These are phyloP conservation scores for Corythornis madagascariensis DNA, from an alignment of 2,113 vertebrate genomes.

Conservation along the genomic window DNA sequence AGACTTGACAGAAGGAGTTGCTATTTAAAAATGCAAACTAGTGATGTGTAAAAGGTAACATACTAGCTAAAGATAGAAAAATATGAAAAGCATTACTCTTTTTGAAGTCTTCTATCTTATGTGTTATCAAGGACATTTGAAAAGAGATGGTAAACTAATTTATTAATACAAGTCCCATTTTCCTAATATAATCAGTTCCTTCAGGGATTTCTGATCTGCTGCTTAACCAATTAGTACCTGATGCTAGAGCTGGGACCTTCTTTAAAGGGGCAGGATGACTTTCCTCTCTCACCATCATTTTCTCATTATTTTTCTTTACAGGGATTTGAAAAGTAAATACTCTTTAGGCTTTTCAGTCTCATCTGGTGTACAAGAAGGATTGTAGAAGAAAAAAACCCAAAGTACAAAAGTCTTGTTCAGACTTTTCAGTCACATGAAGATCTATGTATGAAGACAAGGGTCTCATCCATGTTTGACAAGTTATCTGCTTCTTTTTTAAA, in stretches of 20 bases:
- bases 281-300: background rate
- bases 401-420: background rate
- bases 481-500: background rate
- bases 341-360: background rate
- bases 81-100: background rate
- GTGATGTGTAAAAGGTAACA: background rate
- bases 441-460: background rate
- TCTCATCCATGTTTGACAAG: background rate
- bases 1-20: background rate
- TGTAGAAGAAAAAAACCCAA: background rate
- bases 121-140: constrained; percentile 25
- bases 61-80: background rate
- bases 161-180: constrained; percentile 28
- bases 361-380: background rate
- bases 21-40: background rate
- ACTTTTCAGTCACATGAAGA: background rate
- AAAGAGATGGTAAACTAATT: background rate
- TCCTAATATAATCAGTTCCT: constrained; percentile 13
- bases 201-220: constrained; percentile 4
- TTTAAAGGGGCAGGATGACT: background rate
- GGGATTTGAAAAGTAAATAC: background rate
- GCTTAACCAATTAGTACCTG: background rate
- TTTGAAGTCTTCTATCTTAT: background rate
- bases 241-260: background rate
- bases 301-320: background rate